phyloP scores from a whole-genome alignment of 2,797 vertebrate species.

The Labroides dimidiatus region DNA sequence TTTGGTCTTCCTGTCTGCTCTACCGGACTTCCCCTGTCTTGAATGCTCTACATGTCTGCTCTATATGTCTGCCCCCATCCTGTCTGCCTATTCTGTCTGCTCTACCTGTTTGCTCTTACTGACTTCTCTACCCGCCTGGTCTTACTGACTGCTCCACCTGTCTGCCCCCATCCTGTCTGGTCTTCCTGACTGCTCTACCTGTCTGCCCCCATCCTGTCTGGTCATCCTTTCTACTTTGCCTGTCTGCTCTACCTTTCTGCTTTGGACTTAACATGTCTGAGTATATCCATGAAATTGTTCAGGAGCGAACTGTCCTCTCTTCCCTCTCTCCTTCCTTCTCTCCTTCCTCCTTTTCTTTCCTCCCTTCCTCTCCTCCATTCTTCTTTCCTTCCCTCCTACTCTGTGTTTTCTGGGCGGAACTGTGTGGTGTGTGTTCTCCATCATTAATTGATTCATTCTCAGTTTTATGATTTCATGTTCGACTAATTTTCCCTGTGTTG shows the following conservation, averaged over 20 bases:
- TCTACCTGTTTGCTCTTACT: no score
- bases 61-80: no score
- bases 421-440: conserved; percentile 76
- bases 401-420: conserved; percentile 72
- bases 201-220: no score
- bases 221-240: no score
- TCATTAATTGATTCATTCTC: conserved; percentile 47
- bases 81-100: no score
- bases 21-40: no score
- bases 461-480: conserved; percentile 54
- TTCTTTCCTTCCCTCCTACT: conserved; percentile 51
- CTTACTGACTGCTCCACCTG: no score
- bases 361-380: neutral
- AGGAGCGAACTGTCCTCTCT: conserved; percentile 23
- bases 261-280: no score
- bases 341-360: conserved; percentile 35
- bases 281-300: conserved; percentile 59
- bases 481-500: conserved; percentile 49
- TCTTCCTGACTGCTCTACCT: no score
- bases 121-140: conserved; percentile 9
- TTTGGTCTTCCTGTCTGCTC: no score
- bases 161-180: conserved; percentile 7
- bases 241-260: no score
- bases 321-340: conserved; percentile 36
- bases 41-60: no score